phyloP scores from a whole-genome alignment of 2,888 invertebrate species.

The Aporophyla lueneburgensis region DNA sequence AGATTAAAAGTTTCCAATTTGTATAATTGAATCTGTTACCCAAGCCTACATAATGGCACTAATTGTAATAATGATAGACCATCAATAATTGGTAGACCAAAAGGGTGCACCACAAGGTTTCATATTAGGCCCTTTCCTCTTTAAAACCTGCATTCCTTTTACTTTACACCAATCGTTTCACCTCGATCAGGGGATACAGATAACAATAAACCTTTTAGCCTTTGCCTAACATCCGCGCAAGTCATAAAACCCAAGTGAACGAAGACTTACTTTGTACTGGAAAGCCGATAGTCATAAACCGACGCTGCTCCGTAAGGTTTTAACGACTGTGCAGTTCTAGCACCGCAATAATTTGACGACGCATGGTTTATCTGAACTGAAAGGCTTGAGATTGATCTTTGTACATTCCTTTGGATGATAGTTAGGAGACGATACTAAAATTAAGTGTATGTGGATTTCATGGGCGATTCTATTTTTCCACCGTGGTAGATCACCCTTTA shows the following conservation, averaged over 20 bases:
- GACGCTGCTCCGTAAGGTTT: conserved; percentile 28
- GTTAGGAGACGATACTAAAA: not conserved
- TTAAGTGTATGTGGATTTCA: not conserved
- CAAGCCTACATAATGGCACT: not conserved
- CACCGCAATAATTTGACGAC: conserved; percentile 32
- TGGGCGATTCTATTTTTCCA: not conserved
- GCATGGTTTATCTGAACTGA: conserved; percentile 13
- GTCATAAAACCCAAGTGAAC: conserved; percentile 44
- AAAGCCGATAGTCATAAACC: conserved; percentile 49
- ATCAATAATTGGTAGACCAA: not conserved
- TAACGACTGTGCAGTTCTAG: conserved; percentile 49
- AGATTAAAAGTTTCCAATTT: not conserved
- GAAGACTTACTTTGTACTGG: conserved; percentile 54
- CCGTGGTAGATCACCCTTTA: not conserved
- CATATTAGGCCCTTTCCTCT: not conserved
- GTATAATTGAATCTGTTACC: not conserved
- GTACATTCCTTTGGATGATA: conserved; percentile 4
- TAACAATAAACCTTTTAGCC: conserved; percentile 41
- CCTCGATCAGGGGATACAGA: conserved; percentile 26
- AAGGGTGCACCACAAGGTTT: conserved; percentile 10
- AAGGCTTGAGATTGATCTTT: conserved; percentile 20
- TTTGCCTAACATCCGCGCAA: conserved; percentile 32
- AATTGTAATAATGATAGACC: not conserved
- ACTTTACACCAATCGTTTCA: conserved; percentile 25
- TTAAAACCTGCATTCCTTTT: not conserved